These are phyloP conservation scores for Acyrthosiphon pisum DNA, from an alignment of 1,140 invertebrate genomes.

Conservation along the genomic window DNA sequence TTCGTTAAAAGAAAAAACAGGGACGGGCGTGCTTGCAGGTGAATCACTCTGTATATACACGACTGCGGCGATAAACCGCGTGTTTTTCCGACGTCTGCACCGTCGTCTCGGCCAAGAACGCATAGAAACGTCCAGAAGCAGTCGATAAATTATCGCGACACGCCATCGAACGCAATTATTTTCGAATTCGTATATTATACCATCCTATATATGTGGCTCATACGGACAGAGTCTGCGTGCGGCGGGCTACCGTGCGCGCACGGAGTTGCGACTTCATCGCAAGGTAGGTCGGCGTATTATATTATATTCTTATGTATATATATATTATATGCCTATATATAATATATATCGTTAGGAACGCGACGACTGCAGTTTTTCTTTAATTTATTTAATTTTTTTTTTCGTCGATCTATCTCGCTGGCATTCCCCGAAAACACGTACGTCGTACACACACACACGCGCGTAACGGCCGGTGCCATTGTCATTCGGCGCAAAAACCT, in stretches of 20 bases:
- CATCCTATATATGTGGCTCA: background rate
- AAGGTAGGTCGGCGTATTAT: background rate
- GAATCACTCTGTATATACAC: too few species aligned
- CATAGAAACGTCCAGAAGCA: background rate
- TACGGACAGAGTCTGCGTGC: background rate
- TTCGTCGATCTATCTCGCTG: background rate
- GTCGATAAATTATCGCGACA: conserved; percentile 26
- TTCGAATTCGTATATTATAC: background rate
- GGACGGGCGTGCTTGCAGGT: too few species aligned
- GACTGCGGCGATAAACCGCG: background rate
- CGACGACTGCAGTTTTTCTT: background rate
- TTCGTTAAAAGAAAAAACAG: too few species aligned
- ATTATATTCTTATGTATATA: background rate
- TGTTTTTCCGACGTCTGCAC: background rate
- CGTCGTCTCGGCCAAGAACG: background rate
- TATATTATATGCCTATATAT: background rate
- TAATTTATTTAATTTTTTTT: background rate
- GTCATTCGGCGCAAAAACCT: background rate
- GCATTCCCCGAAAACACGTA: conserved; percentile 40
- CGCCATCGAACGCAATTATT: background rate
- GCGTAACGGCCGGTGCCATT: background rate
- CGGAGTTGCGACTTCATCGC: conserved; percentile 14
- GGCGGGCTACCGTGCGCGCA: conserved; percentile 9
- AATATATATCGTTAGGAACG: background rate
- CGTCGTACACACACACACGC: background rate